These are phyloP conservation scores for Trachemys scripta DNA, from an alignment of 2,113 vertebrate species.

Conservation along the genomic window DNA sequence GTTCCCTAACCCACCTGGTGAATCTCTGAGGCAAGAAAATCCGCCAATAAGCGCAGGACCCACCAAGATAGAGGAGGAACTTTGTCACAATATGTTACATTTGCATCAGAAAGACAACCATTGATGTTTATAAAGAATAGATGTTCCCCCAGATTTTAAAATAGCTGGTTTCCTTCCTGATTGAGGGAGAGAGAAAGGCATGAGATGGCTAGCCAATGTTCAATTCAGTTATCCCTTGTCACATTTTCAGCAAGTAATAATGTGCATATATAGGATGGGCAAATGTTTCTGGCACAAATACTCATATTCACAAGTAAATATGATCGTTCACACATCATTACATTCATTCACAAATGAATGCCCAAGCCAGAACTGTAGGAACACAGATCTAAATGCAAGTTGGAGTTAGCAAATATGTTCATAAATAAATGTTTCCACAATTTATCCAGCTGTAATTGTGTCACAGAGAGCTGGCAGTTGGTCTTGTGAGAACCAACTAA, in stretches of 20 bases:
- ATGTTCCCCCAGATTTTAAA: neutral
- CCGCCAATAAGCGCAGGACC: too few relatives aligned
- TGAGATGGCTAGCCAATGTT: neutral
- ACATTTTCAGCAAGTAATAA: conserved; percentile 14
- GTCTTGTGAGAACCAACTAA: neutral
- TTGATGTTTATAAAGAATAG: neutral
- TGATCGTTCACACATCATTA: neutral
- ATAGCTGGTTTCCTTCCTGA: neutral
- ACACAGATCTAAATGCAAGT: neutral
- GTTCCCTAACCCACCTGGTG: too few relatives aligned
- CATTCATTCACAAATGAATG: conserved; percentile 24
- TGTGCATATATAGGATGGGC: neutral
- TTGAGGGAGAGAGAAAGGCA: neutral
- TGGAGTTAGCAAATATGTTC: neutral
- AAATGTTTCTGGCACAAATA: conserved; percentile 25
- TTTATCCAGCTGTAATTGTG: neutral
- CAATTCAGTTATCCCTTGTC: neutral
- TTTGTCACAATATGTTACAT: neutral
- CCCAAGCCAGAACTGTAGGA: conserved; percentile 6
- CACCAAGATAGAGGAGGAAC: too few relatives aligned
- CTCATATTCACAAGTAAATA: conserved; percentile 28
- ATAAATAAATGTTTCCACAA: neutral
- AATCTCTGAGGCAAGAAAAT: too few relatives aligned
- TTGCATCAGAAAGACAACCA: neutral
- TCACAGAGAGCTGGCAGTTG: neutral